These are phyloP conservation scores for Mola mola DNA, from an alignment of 2,113 vertebrate genomes.

Conservation along the genomic window DNA sequence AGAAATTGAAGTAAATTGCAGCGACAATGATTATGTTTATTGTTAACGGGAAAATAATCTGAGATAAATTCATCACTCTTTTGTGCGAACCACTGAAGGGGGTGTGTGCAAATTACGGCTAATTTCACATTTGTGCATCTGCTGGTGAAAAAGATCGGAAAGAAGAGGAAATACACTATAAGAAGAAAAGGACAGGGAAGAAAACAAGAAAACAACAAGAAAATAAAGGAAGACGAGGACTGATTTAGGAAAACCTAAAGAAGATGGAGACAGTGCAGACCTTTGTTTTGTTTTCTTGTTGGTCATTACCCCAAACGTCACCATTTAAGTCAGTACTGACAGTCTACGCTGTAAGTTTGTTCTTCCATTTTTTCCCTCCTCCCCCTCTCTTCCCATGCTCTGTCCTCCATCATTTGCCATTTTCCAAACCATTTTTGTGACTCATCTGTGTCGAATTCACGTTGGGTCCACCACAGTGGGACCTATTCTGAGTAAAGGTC, in stretches of 20 bases:
- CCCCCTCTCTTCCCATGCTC: slow-evolving; percentile 60
- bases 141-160: neutral
- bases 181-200: neutral
- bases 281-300: slow-evolving; percentile 39
- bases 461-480: slow-evolving; percentile 56
- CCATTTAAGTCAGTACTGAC: slow-evolving; percentile 36
- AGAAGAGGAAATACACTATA: neutral
- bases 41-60: too few relatives aligned
- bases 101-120: too few relatives aligned
- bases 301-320: slow-evolving; percentile 18
- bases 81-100: too few relatives aligned
- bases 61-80: too few relatives aligned
- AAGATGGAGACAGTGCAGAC: slow-evolving; percentile 10
- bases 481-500: slow-evolving; percentile 25
- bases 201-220: too few relatives aligned
- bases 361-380: neutral
- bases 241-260: neutral
- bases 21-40: too few relatives aligned
- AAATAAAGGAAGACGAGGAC: neutral
- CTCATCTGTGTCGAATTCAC: slow-evolving; percentile 59
- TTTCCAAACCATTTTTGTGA: slow-evolving; percentile 52
- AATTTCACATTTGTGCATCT: too few relatives aligned
- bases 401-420: slow-evolving; percentile 42
- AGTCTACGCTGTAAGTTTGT: slow-evolving; percentile 9
- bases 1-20: too few relatives aligned